Conservation (phyloP, 2,888 invertebrate genomes). For the Endotricha flammealis region DNA sequence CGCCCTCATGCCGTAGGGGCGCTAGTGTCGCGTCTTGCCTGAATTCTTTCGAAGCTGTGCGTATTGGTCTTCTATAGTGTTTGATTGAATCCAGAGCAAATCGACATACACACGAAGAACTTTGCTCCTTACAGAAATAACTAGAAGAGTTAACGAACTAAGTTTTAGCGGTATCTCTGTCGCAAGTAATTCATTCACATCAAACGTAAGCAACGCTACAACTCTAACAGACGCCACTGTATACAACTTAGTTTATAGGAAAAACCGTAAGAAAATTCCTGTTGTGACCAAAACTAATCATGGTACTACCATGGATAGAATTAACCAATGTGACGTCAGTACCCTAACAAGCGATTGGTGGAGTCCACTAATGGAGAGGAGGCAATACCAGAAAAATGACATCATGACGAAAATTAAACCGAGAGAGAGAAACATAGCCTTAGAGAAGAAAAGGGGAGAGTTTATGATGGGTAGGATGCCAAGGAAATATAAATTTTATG, state of each 20-base stretch:
- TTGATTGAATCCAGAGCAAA: too few species aligned
- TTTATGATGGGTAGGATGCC: conserved; percentile 12
- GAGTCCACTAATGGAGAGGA: conserved; percentile 50
- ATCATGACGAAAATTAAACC: too few species aligned
- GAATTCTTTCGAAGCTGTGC: too few species aligned
- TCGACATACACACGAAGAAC: too few species aligned
- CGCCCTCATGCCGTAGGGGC: too few species aligned
- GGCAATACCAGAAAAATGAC: conserved; percentile 16
- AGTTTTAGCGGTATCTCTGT: neutral
- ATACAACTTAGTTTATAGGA: conserved; percentile 31
- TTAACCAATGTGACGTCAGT: conserved; percentile 34
- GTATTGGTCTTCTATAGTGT: too few species aligned
- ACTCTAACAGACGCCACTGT: conserved; percentile 32
- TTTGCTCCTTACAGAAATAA: too few species aligned
- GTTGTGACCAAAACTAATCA: conserved; percentile 35
- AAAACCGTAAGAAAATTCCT: conserved; percentile 19
- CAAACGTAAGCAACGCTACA: neutral
- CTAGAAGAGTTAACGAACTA: too few species aligned
- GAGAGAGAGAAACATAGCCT: conserved; percentile 18
- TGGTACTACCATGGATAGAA: conserved; percentile 33
- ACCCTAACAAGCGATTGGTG: conserved; percentile 54
- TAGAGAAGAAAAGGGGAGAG: conserved; percentile 18
- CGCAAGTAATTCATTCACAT: neutral
- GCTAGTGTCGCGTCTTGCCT: too few species aligned
- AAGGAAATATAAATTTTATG: conserved; percentile 18